Evolutionary conservation across 2,113 vertebrate species (phyloP).

Genomic region (Syrrhaptes paradoxus): DNA sequence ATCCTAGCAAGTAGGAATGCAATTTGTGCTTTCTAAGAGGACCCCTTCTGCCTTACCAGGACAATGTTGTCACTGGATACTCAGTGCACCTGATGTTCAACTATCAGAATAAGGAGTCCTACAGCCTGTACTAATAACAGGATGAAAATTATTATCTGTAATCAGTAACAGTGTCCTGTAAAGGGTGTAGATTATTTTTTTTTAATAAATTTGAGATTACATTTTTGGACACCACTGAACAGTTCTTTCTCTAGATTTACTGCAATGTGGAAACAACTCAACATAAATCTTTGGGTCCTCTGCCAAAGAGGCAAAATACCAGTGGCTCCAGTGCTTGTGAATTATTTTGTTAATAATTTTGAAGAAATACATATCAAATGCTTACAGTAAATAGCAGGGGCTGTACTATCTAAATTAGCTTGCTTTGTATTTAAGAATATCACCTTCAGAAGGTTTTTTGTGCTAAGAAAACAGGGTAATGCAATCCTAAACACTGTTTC

Average conservation of each 20-base stretch:
- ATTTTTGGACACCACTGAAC: not conserved
- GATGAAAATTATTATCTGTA: not conserved
- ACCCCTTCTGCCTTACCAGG: not conserved
- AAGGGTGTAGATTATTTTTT: not conserved
- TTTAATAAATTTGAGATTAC: not conserved
- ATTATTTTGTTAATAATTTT: not conserved
- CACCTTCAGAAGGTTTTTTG: not conserved
- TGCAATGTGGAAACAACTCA: not conserved
- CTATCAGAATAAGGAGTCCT: not conserved
- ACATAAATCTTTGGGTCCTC: not conserved
- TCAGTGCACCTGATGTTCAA: not conserved
- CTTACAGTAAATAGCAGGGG: not conserved
- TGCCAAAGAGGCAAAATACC: not conserved
- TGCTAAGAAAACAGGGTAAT: not conserved
- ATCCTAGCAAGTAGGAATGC: not conserved
- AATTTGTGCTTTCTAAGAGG: not conserved
- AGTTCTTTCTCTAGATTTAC: not conserved
- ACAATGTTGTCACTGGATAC: not conserved
- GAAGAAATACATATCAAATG: not conserved
- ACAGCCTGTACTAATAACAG: not conserved
- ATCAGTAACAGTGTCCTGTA: not conserved
- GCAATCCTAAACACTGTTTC: not conserved
- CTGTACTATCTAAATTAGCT: not conserved
- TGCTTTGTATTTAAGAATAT: not conserved
- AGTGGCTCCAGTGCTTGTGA: not conserved